phyloP scores from a whole-genome alignment of 2,113 vertebrate genomes.

The Opisthocomus hoazin region DNA sequence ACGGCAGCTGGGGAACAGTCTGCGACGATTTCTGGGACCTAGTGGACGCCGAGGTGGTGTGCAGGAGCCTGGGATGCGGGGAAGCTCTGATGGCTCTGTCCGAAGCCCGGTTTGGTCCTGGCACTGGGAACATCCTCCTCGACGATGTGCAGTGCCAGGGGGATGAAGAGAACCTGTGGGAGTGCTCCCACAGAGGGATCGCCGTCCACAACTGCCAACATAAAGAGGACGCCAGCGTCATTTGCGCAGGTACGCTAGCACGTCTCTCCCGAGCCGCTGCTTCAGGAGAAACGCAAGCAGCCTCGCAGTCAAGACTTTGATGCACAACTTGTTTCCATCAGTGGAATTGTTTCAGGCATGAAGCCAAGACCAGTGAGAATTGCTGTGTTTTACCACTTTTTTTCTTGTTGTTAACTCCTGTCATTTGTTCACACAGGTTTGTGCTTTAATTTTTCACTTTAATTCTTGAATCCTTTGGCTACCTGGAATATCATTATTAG shows the following conservation, averaged over 20 bases:
- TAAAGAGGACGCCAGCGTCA: neutral
- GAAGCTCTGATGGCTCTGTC: neutral
- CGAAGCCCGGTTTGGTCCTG: neutral
- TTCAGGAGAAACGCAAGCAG: fast-evolving
- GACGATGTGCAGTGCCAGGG: neutral
- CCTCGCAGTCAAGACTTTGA: neutral
- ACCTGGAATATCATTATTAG: neutral
- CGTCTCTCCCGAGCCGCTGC: neutral
- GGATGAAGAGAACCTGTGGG: neutral
- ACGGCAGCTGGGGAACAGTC: conserved; percentile 81
- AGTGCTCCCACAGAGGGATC: neutral
- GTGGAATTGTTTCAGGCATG: neutral
- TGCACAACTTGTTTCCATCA: neutral
- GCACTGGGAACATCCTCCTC: neutral
- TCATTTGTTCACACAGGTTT: neutral
- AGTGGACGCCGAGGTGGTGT: neutral
- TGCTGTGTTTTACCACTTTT: neutral
- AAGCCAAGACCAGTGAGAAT: neutral
- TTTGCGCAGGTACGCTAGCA: neutral
- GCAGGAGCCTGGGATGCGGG: neutral
- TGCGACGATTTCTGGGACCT: conserved; percentile 78
- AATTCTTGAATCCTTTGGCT: neutral
- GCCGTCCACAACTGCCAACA: neutral
- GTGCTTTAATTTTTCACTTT: neutral
- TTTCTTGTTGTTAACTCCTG: neutral